A percentile compares a stretch with the other conserved stretches of the same genome.
Evolutionary conservation across 2,888 invertebrate species (phyloP).

Genomic region (Himalopsyche kuldschensis): DNA sequence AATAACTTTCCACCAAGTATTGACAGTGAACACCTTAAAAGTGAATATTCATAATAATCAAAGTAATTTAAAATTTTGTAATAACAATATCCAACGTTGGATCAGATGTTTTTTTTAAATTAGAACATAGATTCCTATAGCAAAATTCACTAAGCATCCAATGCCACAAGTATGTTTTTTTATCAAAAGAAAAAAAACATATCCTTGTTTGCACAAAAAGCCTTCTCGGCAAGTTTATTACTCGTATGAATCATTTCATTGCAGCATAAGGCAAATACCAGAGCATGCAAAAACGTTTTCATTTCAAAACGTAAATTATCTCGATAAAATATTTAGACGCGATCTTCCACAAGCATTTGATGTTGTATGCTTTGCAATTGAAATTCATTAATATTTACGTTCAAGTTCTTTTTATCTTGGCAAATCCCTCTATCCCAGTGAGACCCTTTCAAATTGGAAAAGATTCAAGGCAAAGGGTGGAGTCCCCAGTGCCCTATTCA

Average conservation of each 20-base stretch:
- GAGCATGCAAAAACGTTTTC: neutral
- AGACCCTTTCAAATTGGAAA: slow-evolving; percentile 30
- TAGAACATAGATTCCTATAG: no score
- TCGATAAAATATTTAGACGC: neutral
- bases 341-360: slow-evolving; percentile 10
- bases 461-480: slow-evolving; percentile 20
- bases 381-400: slow-evolving; percentile 34
- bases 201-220: neutral
- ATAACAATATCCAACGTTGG: no score
- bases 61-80: no score
- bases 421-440: slow-evolving; percentile 4
- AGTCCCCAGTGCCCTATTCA: slow-evolving; percentile 27
- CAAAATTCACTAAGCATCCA: no score
- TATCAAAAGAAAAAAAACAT: no score
- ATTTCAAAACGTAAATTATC: neutral
- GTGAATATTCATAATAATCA: no score
- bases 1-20: no score
- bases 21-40: no score
- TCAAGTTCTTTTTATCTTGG: slow-evolving; percentile 15
- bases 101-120: no score
- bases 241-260: neutral
- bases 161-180: no score
- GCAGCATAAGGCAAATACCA: neutral
- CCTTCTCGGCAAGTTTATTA: neutral
- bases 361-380: slow-evolving; percentile 18